Percentiles rank a stretch among this genome's conserved stretches.
Evolutionary conservation across 2,797 vertebrate species (phyloP).

Genomic region (Melopsittacus undulatus): DNA sequence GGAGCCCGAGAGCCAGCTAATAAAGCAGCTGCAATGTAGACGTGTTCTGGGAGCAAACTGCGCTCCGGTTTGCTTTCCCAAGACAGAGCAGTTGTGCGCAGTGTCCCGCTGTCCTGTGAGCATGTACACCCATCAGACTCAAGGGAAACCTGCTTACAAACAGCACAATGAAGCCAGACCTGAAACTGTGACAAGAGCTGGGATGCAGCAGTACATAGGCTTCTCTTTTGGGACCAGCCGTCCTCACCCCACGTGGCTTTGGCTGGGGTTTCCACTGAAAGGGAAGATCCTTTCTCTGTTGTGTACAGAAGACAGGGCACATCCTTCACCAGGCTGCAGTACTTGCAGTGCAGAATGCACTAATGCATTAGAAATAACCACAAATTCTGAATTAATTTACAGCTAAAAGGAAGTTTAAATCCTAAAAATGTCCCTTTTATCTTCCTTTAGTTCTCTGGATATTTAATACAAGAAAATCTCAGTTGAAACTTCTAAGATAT

Average conservation of each 20-base stretch:
- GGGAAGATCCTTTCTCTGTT: background rate
- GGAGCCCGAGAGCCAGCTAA: background rate
- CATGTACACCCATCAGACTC: accelerated
- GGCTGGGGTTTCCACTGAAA: background rate
- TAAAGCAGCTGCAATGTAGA: background rate
- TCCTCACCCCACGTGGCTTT: accelerated
- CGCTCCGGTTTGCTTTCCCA: background rate
- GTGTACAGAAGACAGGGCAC: background rate
- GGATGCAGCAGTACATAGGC: background rate
- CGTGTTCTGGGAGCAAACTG: background rate
- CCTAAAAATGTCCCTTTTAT: background rate
- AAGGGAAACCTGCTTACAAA: background rate
- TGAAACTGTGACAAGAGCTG: background rate
- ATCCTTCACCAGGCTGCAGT: background rate
- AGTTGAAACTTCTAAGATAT: background rate
- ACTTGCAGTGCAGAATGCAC: background rate
- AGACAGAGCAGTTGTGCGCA: accelerated
- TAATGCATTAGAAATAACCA: background rate
- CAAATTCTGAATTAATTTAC: background rate
- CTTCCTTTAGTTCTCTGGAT: background rate
- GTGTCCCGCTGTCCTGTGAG: background rate
- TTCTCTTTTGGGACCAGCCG: background rate
- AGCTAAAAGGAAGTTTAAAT: background rate
- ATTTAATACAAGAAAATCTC: background rate
- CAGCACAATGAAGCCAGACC: background rate